These are phyloP conservation scores for Mastomys coucha DNA, from an alignment of 2,113 vertebrate genomes.

Conservation along the genomic window DNA sequence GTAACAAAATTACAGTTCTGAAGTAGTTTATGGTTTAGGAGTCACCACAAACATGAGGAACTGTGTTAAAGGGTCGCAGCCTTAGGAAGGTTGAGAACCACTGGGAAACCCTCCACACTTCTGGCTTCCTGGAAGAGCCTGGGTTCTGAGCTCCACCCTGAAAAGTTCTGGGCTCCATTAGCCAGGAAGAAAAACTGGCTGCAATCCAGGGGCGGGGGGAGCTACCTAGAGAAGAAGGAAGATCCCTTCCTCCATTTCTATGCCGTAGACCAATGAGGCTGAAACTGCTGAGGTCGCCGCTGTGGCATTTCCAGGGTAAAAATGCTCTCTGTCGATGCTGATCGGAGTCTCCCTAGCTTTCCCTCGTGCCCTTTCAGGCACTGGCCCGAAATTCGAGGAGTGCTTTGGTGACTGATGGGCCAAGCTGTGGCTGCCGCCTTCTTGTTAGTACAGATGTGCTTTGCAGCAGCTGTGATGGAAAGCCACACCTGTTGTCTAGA, in stretches of 20 bases:
- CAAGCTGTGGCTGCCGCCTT: background rate
- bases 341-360: background rate
- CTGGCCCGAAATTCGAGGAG: background rate
- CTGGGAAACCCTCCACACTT: background rate
- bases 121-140: background rate
- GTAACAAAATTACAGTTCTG: background rate
- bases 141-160: background rate
- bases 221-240: background rate
- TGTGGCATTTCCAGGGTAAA: background rate
- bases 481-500: conserved; percentile 54
- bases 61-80: background rate
- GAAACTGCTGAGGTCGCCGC: background rate
- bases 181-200: background rate
- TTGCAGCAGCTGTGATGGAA: conserved; percentile 15
- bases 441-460: conserved; percentile 55
- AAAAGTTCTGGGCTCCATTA: background rate
- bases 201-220: background rate
- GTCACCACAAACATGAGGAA: background rate
- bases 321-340: background rate
- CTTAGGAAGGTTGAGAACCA: background rate
- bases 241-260: background rate
- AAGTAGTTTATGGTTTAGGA: background rate
- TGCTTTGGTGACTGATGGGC: background rate
- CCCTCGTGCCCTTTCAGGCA: no score
- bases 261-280: background rate